Conservation (phyloP, 2,113 vertebrate genomes). For the Sinocyclocheilus anophthalmus region DNA sequence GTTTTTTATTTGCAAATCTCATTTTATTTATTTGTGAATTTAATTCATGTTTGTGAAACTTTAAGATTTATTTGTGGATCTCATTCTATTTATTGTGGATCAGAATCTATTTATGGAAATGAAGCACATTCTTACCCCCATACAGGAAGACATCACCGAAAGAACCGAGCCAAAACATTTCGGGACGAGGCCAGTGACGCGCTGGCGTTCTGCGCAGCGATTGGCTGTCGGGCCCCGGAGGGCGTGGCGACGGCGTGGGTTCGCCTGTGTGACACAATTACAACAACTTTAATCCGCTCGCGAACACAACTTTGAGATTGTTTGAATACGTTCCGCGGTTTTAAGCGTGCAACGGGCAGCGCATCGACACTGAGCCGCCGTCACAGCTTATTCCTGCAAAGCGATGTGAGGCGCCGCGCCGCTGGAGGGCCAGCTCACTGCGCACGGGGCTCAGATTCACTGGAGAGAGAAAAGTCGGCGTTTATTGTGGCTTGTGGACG, state of each 20-base stretch:
- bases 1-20: too few relatives aligned
- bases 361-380: constrained; percentile 23
- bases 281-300: constrained; percentile 92
- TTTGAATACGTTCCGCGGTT: constrained; percentile 67
- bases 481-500: constrained; percentile 16
- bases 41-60: too few relatives aligned
- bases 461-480: constrained; percentile 44
- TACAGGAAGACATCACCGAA: too few relatives aligned
- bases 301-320: constrained; percentile 82
- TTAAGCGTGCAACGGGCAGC: background rate
- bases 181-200: constrained; percentile 74
- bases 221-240: constrained; percentile 72
- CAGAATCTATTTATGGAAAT: too few relatives aligned
- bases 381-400: constrained; percentile 12
- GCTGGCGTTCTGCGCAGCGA: constrained; percentile 54
- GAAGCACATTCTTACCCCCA: too few relatives aligned
- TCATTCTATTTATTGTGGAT: too few relatives aligned
- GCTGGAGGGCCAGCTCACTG: constrained; percentile 49
- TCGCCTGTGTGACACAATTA: constrained; percentile 93
- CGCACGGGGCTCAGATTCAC: constrained; percentile 34
- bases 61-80: too few relatives aligned
- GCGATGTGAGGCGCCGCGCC: constrained; percentile 56
- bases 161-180: constrained; percentile 40
- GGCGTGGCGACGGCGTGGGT: constrained; percentile 83
- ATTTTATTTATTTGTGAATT: too few relatives aligned